These are phyloP conservation scores for Coremacera marginata DNA, from an alignment of 2,888 invertebrate genomes.

Conservation along the genomic window DNA sequence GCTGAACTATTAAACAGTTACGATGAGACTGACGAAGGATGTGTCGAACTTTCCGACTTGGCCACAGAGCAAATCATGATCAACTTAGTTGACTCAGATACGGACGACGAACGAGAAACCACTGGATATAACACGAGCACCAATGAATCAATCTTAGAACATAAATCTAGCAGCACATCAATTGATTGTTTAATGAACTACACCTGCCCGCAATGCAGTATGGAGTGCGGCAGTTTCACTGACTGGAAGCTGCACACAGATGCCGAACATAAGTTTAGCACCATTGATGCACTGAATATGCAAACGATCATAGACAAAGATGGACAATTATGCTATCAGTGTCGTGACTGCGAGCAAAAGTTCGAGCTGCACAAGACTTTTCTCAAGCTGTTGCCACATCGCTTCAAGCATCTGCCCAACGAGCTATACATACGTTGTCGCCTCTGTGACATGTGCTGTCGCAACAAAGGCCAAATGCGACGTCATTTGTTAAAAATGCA, in stretches of 20 bases:
- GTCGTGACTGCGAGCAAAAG: constrained; percentile 34
- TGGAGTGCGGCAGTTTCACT: constrained; percentile 30
- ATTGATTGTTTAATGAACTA: constrained; percentile 7
- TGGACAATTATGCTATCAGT: constrained; percentile 36
- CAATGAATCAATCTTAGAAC: not conserved
- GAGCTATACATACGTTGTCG: constrained; percentile 34
- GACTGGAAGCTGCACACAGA: constrained; percentile 42
- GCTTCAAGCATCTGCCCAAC: constrained; percentile 36
- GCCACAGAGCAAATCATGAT: not conserved
- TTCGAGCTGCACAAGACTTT: not conserved
- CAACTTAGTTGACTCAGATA: constrained; percentile 8
- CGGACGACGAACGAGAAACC: not conserved
- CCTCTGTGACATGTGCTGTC: constrained; percentile 33
- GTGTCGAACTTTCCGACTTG: not conserved
- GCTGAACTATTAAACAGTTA: not conserved
- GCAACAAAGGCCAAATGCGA: not conserved
- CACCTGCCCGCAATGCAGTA: constrained; percentile 38
- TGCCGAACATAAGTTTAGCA: constrained; percentile 34
- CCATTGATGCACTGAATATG: constrained; percentile 39
- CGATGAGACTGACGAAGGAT: not conserved
- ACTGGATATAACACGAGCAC: not conserved
- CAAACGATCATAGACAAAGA: constrained; percentile 38
- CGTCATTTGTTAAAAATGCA: constrained; percentile 26
- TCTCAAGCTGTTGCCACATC: constrained; percentile 29
- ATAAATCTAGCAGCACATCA: not conserved